phyloP scores from a whole-genome alignment of 2,888 invertebrate species.

The Lymantria monacha region DNA sequence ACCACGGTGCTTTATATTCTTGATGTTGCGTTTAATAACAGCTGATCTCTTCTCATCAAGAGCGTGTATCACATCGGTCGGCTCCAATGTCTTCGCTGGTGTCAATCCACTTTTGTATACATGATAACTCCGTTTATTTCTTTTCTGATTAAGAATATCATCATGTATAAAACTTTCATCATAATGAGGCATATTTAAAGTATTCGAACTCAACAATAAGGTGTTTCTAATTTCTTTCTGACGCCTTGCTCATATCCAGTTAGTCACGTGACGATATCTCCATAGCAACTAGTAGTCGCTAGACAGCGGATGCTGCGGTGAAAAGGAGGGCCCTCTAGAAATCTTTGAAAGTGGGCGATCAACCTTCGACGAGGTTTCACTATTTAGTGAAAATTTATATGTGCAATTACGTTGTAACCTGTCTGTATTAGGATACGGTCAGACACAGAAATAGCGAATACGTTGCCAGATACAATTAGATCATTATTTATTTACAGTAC shows the following conservation, averaged over 20 bases:
- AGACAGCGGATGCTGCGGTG: conserved; percentile 46
- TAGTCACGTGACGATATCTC: conserved; percentile 43
- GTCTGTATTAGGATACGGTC: conserved; percentile 34
- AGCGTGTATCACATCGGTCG: conserved; percentile 57
- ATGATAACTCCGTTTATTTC: conserved; percentile 77
- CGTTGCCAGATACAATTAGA: conserved; percentile 69
- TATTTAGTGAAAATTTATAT: conserved; percentile 22
- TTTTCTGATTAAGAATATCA: conserved; percentile 73
- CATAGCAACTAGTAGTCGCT: conserved; percentile 47
- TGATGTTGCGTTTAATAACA: conserved; percentile 70
- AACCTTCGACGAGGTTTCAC: conserved; percentile 25
- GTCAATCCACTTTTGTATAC: conserved; percentile 74
- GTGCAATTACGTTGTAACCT: conserved; percentile 6
- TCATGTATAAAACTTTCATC: conserved; percentile 78
- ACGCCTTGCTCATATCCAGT: conserved; percentile 29
- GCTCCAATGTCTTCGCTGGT: conserved; percentile 57
- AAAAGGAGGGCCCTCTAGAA: conserved; percentile 69
- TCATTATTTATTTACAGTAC: conserved; percentile 79
- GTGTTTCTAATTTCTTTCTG: conserved; percentile 16
- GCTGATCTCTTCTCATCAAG: conserved; percentile 67
- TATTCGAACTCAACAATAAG: not conserved
- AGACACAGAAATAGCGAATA: conserved; percentile 67
- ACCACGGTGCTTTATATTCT: conserved; percentile 65
- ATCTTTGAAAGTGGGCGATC: conserved; percentile 64
- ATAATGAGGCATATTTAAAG: conserved; percentile 69